A percentile compares a stretch with the other conserved stretches of the same genome.
Evolutionary conservation across 2,888 invertebrate genomes (phyloP).

Genomic region (Petrolisthes manimaculis): DNA sequence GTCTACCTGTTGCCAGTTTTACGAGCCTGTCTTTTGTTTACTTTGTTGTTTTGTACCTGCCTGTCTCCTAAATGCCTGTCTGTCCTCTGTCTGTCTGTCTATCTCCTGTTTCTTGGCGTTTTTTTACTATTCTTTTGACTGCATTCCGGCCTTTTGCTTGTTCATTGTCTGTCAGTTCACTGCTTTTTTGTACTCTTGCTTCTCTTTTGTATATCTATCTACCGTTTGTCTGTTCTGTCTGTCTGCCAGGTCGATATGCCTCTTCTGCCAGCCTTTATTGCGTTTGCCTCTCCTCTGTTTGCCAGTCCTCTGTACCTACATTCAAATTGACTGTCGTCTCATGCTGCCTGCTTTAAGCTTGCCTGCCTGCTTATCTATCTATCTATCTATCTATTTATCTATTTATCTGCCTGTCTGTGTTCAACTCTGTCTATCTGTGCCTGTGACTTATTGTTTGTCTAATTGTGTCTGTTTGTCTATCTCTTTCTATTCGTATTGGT

Average conservation of each 20-base stretch:
- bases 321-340: too few species aligned
- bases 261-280: not conserved
- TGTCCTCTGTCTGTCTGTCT: not conserved
- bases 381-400: too few species aligned
- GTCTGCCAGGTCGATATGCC: not conserved
- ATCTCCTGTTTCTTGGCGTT: not conserved
- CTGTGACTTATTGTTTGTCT: not conserved
- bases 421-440: not conserved
- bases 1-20: not conserved
- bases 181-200: constrained; percentile 7
- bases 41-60: not conserved
- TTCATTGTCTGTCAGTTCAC: not conserved
- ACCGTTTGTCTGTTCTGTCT: not conserved
- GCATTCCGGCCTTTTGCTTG: not conserved
- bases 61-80: not conserved
- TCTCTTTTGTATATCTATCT: constrained; percentile 13
- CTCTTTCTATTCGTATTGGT: not conserved
- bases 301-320: too few species aligned
- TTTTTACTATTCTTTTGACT: constrained; percentile 6
- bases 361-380: too few species aligned
- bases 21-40: not conserved
- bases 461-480: not conserved
- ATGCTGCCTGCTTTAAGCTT: too few species aligned
- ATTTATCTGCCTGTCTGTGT: constrained; percentile 1
- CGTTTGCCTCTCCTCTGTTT: too few species aligned